Conservation (phyloP, 2,113 vertebrate species). For the Nibea coibor region DNA sequence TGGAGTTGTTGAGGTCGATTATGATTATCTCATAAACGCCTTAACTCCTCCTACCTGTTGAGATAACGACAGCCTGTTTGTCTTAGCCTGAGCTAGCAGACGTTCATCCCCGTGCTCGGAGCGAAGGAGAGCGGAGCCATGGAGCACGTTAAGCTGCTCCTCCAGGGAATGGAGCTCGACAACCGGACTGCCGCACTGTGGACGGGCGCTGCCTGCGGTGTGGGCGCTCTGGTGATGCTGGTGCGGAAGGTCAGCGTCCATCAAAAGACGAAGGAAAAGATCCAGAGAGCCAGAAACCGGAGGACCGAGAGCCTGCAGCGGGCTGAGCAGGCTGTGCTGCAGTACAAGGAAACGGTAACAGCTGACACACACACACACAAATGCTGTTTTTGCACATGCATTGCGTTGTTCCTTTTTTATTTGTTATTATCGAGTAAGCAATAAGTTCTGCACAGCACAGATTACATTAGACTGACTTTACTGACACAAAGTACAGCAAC, state of each 20-base stretch:
- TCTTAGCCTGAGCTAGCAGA: not conserved
- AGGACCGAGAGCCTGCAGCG: conserved; percentile 60
- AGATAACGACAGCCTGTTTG: too few relatives aligned
- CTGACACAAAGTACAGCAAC: too few relatives aligned
- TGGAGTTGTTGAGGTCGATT: not conserved
- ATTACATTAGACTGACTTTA: too few relatives aligned
- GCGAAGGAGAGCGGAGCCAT: not conserved
- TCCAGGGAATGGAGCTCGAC: conserved; percentile 23
- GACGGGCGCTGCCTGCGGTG: conserved; percentile 41
- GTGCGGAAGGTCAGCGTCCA: conserved; percentile 18
- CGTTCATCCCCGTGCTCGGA: not conserved
- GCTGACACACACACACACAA: too few relatives aligned
- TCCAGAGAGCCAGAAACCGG: conserved; percentile 63
- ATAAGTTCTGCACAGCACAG: too few relatives aligned
- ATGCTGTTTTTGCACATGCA: too few relatives aligned
- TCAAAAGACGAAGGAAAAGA: conserved; percentile 45
- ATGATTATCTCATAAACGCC: not conserved
- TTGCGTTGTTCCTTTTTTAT: too few relatives aligned
- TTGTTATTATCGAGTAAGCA: too few relatives aligned
- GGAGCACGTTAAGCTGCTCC: not conserved
- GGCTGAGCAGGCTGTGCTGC: conserved; percentile 64
- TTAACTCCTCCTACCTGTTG: not conserved
- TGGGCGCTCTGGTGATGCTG: conserved; percentile 50
- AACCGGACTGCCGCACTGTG: conserved; percentile 3
- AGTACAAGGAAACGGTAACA: conserved; percentile 72